phyloP scores from a whole-genome alignment of 1,140 invertebrate genomes.

The Listronotus bonariensis region DNA sequence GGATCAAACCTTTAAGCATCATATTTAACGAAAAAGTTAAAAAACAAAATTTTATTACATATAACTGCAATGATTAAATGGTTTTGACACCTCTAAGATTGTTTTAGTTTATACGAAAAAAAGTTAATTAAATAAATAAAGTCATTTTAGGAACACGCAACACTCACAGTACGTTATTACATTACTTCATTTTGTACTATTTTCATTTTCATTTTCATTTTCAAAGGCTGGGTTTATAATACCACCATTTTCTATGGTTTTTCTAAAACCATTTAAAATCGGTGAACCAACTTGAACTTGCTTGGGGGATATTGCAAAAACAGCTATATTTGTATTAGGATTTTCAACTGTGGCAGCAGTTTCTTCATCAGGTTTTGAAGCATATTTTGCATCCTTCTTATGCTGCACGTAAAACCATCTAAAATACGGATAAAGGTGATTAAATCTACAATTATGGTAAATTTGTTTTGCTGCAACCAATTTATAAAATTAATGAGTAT shows the following conservation, averaged over 20 bases:
- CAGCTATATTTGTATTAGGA: slow-evolving; percentile 32
- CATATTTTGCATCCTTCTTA: slow-evolving; percentile 54
- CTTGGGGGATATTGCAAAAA: slow-evolving; percentile 34
- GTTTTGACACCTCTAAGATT: too few species aligned
- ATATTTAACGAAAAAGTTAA: too few species aligned
- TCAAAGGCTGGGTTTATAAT: slow-evolving; percentile 50
- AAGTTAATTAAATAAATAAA: too few species aligned
- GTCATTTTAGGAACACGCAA: too few species aligned
- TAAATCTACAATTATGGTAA: too few species aligned
- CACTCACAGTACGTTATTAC: too few species aligned
- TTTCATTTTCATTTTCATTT: slow-evolving; percentile 42
- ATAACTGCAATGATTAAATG: too few species aligned
- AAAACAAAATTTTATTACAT: too few species aligned
- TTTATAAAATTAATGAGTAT: too few species aligned
- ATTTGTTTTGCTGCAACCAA: too few species aligned
- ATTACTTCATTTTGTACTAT: neutral
- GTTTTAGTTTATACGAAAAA: too few species aligned
- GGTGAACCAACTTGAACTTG: slow-evolving; percentile 42
- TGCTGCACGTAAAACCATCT: slow-evolving; percentile 65
- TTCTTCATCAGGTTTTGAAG: slow-evolving; percentile 11
- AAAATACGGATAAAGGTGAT: slow-evolving; percentile 21
- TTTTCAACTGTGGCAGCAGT: slow-evolving; percentile 6
- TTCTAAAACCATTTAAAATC: slow-evolving; percentile 41
- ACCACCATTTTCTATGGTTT: slow-evolving; percentile 37
- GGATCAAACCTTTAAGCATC: too few species aligned